Base-by-base conservation (phyloP, 2,888 invertebrate genomes). In the Druceiella hillmani region DNA sequence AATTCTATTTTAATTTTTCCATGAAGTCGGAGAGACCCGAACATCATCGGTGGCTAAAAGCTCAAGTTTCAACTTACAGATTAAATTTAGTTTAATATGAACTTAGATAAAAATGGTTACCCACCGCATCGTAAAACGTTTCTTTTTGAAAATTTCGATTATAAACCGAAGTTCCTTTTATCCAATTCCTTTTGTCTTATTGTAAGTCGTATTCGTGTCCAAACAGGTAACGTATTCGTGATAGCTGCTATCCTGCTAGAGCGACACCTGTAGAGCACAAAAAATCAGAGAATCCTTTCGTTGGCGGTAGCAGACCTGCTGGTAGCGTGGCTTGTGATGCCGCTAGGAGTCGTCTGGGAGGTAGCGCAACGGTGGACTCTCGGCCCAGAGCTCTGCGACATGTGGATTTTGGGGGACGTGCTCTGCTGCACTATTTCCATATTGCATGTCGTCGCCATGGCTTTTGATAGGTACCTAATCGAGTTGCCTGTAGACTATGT, bases 381-480 rank as follows among this genome's bases (percentile, higher is more conserved):
- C 48, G 90, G 90, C 38, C 85, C 88, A 16, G 84, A 86, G 56
- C 75, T 90, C 40, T 93, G 94, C 66, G 92, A 94, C 66, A 87
- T 93, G 81, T 93, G 91, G 91, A 90, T 91, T 17, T 87, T 87
- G 20, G 86, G 87, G 41, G 93, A 94, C 61, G 92, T 94, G 12
- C 76, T 93, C 10, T 91, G 92, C 64, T 93, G 93, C 64, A 86
- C 86, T 15, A 86, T 87, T 26, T 85, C 85, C 36, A 87, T 87
- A 51, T 69, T 87, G 40, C 87, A 87, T 65, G 75, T 87, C 34
- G 86, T 87, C 40, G 86, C 86, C 48, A 87, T 87, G 50, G 87
- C 87, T 44, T 72, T 85, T 41, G 87, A 87, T 70, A 81, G 87
- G 87, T 86, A 56, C 62, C 60, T 47, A n/a, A n/a, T n/a, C n/a